Evolutionary conservation across 2,888 invertebrate genomes (phyloP).

Genomic region (Nymphalis c-album): DNA sequence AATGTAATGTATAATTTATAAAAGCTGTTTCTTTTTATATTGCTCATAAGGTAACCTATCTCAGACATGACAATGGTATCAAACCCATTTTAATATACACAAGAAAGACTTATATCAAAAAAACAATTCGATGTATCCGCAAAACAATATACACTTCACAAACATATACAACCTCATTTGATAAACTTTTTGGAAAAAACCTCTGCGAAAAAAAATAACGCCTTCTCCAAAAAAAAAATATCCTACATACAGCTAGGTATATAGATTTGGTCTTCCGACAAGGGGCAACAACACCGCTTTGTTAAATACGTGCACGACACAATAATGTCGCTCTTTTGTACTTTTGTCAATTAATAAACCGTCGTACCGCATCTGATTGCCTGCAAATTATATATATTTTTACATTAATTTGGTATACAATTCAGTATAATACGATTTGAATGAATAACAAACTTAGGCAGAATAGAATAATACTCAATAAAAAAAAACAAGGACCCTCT

Average conservation of each 20-base stretch:
- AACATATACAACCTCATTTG: too few species aligned
- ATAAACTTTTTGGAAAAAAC: too few species aligned
- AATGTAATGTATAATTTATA: too few species aligned
- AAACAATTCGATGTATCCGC: too few species aligned
- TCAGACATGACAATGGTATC: too few species aligned
- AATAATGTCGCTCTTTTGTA: slow-evolving; percentile 25
- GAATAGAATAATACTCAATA: too few species aligned
- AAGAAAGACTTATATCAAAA: too few species aligned
- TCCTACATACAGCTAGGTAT: neutral
- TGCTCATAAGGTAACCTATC: too few species aligned
- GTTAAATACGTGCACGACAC: slow-evolving; percentile 12
- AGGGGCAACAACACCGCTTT: slow-evolving; percentile 12
- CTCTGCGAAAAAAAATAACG: neutral
- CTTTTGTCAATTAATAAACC: slow-evolving; percentile 20
- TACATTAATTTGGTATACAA: neutral
- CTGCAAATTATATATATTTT: slow-evolving; percentile 14
- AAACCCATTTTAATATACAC: too few species aligned
- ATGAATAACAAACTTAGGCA: neutral
- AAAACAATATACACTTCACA: too few species aligned
- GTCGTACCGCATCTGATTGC: slow-evolving; percentile 25
- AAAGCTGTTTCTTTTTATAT: too few species aligned
- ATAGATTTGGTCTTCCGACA: slow-evolving; percentile 14
- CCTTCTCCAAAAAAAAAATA: slow-evolving; percentile 11
- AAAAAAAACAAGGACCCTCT: too few species aligned
- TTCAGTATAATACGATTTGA: neutral